Evolutionary conservation across 2,888 invertebrate genomes (phyloP).

Genomic region (Eulithis testata): DNA sequence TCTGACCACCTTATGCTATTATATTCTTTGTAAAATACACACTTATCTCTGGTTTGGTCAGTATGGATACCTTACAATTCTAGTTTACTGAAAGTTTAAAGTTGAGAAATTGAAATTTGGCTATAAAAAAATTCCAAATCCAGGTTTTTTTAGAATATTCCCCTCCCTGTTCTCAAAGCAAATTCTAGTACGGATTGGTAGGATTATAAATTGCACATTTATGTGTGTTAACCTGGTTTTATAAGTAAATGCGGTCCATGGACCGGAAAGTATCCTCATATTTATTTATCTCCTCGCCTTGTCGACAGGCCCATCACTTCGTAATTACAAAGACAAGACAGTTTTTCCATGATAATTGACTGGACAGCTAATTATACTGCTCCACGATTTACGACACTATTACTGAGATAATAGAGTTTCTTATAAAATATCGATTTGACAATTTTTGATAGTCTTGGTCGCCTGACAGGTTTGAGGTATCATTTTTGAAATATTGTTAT

Average conservation of each 20-base stretch:
- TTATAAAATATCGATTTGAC: constrained; percentile 21
- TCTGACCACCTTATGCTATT: too few relatives aligned
- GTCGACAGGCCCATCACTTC: constrained; percentile 74
- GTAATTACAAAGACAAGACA: constrained; percentile 78
- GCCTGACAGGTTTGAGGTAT: constrained; percentile 51
- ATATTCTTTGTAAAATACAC: too few relatives aligned
- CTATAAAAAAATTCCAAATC: too few relatives aligned
- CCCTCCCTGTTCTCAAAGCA: too few relatives aligned
- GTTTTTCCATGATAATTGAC: constrained; percentile 77
- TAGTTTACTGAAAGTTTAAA: too few relatives aligned
- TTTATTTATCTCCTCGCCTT: constrained; percentile 77
- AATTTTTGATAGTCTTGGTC: constrained; percentile 45
- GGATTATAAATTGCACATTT: too few relatives aligned
- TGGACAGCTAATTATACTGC: constrained; percentile 47
- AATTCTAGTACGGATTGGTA: too few relatives aligned
- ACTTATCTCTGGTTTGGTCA: too few relatives aligned
- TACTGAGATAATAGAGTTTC: accelerated
- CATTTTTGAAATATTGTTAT: constrained; percentile 72
- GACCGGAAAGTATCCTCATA: constrained; percentile 76
- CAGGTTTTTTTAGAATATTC: too few relatives aligned
- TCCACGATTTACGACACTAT: constrained; percentile 40
- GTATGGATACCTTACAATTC: too few relatives aligned
- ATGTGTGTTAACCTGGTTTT: not conserved
- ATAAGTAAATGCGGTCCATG: not conserved
- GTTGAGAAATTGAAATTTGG: too few relatives aligned